Percentiles rank a stretch among this genome's conserved stretches.
These are phyloP conservation scores for Ranitomeya imitator DNA, from an alignment of 2,113 vertebrate species.

Conservation along the genomic window DNA sequence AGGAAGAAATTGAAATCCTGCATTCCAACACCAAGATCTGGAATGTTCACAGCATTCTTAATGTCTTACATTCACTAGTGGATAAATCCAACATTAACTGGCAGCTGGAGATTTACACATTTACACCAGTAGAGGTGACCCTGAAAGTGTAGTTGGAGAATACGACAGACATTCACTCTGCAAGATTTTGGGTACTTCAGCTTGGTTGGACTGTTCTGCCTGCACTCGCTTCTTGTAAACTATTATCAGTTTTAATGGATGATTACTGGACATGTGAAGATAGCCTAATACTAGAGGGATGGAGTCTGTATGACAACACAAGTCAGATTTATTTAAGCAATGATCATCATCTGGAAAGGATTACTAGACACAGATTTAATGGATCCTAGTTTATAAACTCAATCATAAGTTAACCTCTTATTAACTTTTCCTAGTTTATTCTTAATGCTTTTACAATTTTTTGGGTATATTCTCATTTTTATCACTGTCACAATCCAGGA, in stretches of 20 bases:
- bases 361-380: too few species aligned
- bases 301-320: too few species aligned
- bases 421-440: too few species aligned
- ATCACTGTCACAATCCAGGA: too few species aligned
- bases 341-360: too few species aligned
- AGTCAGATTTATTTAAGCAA: too few species aligned
- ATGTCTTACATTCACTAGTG: slow-evolving; percentile 94
- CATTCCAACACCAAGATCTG: slow-evolving; percentile 98
- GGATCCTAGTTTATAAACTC: too few species aligned
- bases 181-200: slow-evolving; percentile 99
- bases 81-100: slow-evolving; percentile 99
- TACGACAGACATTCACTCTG: slow-evolving; percentile 96
- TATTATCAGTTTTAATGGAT: slow-evolving; percentile 81
- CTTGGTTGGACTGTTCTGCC: slow-evolving; percentile 90
- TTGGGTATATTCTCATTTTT: too few species aligned
- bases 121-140: slow-evolving; percentile 96
- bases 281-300: too few species aligned
- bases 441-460: too few species aligned
- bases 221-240: slow-evolving; percentile 94
- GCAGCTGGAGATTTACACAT: slow-evolving; percentile 98
- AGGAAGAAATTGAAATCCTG: slow-evolving; percentile 96
- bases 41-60: slow-evolving; percentile 98
- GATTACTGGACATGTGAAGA: too few species aligned
- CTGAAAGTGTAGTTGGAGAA: slow-evolving; percentile 98
- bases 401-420: too few species aligned